These are phyloP conservation scores for Coluber constrictor DNA, from an alignment of 2,797 vertebrate species.

Conservation along the genomic window DNA sequence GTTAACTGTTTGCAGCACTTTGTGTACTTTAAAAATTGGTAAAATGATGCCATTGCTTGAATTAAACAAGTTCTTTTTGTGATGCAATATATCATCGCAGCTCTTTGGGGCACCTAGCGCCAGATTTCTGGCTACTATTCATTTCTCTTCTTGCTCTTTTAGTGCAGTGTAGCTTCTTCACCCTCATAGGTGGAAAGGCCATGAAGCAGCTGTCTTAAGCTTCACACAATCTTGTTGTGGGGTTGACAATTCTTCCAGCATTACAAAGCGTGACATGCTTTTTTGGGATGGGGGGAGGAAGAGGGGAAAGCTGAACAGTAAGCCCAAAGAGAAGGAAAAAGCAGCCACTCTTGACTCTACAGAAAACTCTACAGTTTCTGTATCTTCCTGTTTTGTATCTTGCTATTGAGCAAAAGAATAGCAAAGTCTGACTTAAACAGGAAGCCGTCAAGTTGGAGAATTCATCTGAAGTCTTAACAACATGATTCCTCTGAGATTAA, in stretches of 20 bases:
- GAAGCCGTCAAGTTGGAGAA: neutral
- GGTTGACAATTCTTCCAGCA: neutral
- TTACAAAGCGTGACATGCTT: neutral
- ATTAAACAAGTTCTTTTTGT: constrained; percentile 18
- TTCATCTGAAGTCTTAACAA: neutral
- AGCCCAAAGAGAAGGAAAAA: neutral
- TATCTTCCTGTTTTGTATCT: neutral
- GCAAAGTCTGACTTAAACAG: neutral
- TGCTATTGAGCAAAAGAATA: neutral
- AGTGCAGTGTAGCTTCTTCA: neutral
- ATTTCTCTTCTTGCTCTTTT: neutral
- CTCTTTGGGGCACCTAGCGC: constrained; percentile 38
- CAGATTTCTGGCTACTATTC: constrained; percentile 44
- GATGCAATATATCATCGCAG: constrained; percentile 59
- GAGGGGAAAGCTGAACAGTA: neutral
- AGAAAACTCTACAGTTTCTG: neutral
- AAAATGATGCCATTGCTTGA: constrained; percentile 37
- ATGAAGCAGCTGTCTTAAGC: neutral
- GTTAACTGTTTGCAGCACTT: constrained; percentile 60
- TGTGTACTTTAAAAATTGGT: constrained; percentile 45
- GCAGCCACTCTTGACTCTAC: neutral
- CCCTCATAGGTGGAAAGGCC: neutral
- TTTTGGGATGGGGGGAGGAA: neutral
- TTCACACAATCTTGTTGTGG: neutral
- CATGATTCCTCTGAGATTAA: neutral